Evolutionary conservation across 2,797 vertebrate species (phyloP), one percentile per base, ranked within the genome.

Genomic region (Rachycentron canadum): DNA sequence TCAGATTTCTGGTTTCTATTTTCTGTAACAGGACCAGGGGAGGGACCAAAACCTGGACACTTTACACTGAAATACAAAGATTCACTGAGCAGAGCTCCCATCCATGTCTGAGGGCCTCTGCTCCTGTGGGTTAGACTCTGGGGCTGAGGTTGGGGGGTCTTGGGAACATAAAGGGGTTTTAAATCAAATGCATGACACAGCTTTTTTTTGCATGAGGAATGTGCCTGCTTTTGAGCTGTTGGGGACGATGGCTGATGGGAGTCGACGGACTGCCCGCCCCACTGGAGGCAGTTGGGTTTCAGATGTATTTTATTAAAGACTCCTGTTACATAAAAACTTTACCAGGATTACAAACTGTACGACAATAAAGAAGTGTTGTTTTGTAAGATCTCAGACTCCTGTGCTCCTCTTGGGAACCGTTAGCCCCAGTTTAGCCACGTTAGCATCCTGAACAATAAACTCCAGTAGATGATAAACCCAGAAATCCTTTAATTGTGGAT

Each of bases 291-390:
- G 78, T 43, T 63, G 74, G 88, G 71, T 81, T 88, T 87, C 75
- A 91, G 87, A 93, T 93, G 93, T 94, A 94, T 95, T 95, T 95
- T 95, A 92, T 91, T 94, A 93, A 92, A 87, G 84, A 92, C 87
- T 88, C 89, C 90, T 89, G 93, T 94, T 94, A 94, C 86, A 90
- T 84, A 69, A 72, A 71, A 88, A 87, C 82, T 86, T 89, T 89
- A 90, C 82, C 82, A 91, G 89, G 88, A 91, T 93, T 86, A 87
- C 81, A 90, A 77, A 81, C 83, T 83, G 86, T 89, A 86, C 67
- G 73, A 91, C 81, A 95, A 95, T 93, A 92, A 94, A 92, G 82
- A 94, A 90, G 82, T 91, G 91, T 94, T 94, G 91, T 95, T 95
- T 95, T 95, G 7, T 94, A 95, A 88, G 55, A 91, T 41, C 21